phyloP scores from a whole-genome alignment of 2,113 vertebrate species.

The Gopherus evgoodei region DNA sequence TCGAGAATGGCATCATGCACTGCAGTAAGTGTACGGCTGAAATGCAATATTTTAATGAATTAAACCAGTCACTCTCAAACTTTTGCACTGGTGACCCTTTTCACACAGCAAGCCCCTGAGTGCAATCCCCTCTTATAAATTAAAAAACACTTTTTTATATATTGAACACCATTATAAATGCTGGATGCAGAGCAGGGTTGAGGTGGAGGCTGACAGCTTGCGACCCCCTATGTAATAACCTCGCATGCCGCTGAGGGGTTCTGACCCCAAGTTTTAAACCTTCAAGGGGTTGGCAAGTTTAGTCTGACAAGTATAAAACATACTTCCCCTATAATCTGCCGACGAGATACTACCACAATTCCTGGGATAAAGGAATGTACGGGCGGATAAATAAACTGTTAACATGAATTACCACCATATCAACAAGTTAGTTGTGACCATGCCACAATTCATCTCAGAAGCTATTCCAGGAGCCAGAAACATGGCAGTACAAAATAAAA shows the following conservation, averaged over 20 bases:
- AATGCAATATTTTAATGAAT: background rate
- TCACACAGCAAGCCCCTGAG: too few species aligned
- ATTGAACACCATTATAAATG: too few species aligned
- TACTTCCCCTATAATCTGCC: background rate
- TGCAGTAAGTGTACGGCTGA: constrained; percentile 93
- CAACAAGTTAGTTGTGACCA: background rate
- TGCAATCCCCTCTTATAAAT: too few species aligned
- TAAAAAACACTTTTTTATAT: too few species aligned
- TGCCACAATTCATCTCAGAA: background rate
- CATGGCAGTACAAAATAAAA: background rate
- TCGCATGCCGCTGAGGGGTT: too few species aligned
- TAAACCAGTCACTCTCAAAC: too few species aligned
- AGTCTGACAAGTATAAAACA: background rate
- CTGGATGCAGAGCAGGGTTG: too few species aligned
- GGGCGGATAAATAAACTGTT: too few species aligned
- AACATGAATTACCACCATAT: background rate
- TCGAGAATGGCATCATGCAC: constrained; percentile 98
- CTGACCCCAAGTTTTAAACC: background rate
- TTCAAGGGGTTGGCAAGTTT: background rate
- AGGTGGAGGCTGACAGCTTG: too few species aligned
- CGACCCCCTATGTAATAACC: too few species aligned
- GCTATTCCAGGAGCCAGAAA: background rate
- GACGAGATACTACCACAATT: background rate
- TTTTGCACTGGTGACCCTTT: too few species aligned
- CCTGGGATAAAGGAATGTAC: too few species aligned